phyloP scores from a whole-genome alignment of 2,113 vertebrate genomes.

The Asarcornis scutulata region DNA sequence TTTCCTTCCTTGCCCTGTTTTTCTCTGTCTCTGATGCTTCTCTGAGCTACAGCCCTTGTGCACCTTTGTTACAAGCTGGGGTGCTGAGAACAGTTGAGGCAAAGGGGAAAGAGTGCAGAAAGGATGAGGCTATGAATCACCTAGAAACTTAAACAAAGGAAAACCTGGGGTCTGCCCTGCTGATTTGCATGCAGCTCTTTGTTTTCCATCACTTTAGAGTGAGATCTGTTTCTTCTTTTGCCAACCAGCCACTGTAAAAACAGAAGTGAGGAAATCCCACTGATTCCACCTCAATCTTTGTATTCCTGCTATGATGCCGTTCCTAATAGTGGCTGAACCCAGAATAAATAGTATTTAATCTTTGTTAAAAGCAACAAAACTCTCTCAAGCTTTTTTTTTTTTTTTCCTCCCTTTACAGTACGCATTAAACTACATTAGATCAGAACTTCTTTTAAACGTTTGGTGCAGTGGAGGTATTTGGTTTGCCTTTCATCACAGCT shows the following conservation, averaged over 20 bases:
- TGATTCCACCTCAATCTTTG: slow-evolving; percentile 6
- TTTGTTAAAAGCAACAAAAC: background rate
- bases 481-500: background rate
- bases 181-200: background rate
- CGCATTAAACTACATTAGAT: background rate
- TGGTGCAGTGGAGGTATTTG: background rate
- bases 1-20: background rate
- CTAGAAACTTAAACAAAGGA: background rate
- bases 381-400: background rate
- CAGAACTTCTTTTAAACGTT: background rate
- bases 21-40: fast-evolving
- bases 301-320: background rate
- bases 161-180: background rate
- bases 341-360: slow-evolving; percentile 6
- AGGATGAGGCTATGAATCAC: background rate
- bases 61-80: background rate
- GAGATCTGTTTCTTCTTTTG: background rate
- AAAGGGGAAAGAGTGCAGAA: background rate
- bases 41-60: background rate
- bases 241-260: background rate
- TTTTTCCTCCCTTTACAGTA: background rate
- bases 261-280: background rate
- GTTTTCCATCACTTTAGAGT: background rate
- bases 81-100: background rate
- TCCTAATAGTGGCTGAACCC: background rate